Evolutionary conservation across 2,113 vertebrate genomes (phyloP).

Genomic region (Nothocercus julius): DNA sequence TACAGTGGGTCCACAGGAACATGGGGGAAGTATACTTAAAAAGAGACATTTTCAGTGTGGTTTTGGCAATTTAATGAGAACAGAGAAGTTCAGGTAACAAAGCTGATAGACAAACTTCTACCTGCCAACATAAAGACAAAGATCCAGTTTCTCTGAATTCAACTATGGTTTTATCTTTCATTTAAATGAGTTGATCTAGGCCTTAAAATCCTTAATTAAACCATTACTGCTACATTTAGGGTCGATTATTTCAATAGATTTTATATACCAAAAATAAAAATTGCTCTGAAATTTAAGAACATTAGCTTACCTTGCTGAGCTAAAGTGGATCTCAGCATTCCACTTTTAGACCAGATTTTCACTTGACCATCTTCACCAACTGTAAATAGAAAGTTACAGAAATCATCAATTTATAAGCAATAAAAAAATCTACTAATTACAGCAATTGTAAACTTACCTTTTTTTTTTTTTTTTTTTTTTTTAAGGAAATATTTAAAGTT

Average conservation of each 20-base stretch:
- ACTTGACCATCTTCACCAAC: conserved; percentile 97
- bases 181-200: background rate
- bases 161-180: background rate
- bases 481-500: background rate
- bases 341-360: conserved; percentile 98
- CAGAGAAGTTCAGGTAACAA: background rate
- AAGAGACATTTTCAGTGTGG: background rate
- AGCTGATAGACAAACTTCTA: background rate
- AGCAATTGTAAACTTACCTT: background rate
- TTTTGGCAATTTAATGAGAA: background rate
- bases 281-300: background rate
- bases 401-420: background rate
- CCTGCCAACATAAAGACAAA: background rate
- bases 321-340: conserved; percentile 96
- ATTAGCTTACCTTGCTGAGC: conserved; percentile 88
- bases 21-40: background rate
- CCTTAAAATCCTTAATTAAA: background rate
- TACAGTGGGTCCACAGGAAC: background rate
- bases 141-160: background rate
- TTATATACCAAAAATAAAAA: background rate
- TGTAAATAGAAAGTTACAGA: conserved; percentile 64
- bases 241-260: background rate
- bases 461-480: background rate
- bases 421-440: background rate
- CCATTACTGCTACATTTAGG: background rate